Percentiles rank a stretch among this genome's conserved stretches.
Evolutionary conservation across 2,888 invertebrate species (phyloP).

Genomic region (Cylindroiulus punctatus): DNA sequence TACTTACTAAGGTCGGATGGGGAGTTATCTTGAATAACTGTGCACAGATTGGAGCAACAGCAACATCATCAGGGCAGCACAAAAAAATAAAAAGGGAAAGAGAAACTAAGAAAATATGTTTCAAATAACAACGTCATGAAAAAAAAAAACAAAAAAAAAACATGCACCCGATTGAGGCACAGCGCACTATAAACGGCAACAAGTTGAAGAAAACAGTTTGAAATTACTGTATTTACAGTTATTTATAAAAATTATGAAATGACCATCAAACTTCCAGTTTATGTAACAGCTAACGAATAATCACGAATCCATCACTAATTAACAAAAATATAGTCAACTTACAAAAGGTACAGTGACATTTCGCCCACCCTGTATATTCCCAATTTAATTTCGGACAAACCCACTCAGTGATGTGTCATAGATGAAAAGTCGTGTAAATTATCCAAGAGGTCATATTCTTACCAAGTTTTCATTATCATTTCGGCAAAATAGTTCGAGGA

Average conservation of each 20-base stretch:
- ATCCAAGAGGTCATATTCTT: neutral
- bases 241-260: too few relatives aligned
- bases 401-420: too few relatives aligned
- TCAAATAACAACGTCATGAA: slow-evolving; percentile 47
- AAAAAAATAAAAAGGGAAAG: slow-evolving; percentile 49
- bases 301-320: too few relatives aligned
- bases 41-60: slow-evolving; percentile 64
- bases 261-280: neutral
- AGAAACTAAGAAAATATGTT: slow-evolving; percentile 50
- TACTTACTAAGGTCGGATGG: slow-evolving; percentile 98
- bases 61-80: slow-evolving; percentile 54
- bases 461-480: neutral
- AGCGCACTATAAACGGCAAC: neutral
- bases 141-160: neutral
- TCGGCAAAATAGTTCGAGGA: neutral
- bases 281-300: neutral
- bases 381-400: neutral
- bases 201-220: neutral
- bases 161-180: neutral
- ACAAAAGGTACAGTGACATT: too few relatives aligned
- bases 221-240: too few relatives aligned
- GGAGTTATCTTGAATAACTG: slow-evolving; percentile 99
- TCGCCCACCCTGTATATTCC: too few relatives aligned
- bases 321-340: too few relatives aligned
- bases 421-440: neutral